phyloP scores from a whole-genome alignment of 2,797 vertebrate genomes.

The Diceros bicornis region DNA sequence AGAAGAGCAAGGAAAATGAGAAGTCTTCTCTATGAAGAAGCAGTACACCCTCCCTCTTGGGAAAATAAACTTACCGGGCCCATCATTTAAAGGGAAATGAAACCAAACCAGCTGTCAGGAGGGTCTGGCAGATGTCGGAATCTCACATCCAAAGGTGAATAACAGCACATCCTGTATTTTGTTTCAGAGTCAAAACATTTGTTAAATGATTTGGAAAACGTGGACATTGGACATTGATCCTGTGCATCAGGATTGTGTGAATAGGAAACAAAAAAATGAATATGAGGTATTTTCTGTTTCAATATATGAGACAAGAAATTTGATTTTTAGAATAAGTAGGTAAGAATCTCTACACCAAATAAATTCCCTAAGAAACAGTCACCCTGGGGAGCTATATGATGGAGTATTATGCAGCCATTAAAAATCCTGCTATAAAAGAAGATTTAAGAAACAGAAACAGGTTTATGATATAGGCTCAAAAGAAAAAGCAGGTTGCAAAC shows the following conservation, averaged over 20 bases:
- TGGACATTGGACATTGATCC: neutral
- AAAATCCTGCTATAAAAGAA: slow-evolving; percentile 14
- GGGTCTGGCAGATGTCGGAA: neutral
- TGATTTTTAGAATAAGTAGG: slow-evolving; percentile 33
- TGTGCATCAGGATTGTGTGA: neutral
- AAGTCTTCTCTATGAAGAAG: too few species aligned
- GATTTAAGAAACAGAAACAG: neutral
- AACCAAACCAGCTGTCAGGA: too few species aligned
- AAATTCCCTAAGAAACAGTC: neutral
- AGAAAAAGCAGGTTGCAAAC: slow-evolving; percentile 33
- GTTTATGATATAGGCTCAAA: neutral
- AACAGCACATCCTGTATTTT: neutral
- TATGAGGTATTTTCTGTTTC: neutral
- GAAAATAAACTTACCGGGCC: too few species aligned
- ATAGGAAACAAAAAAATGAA: neutral
- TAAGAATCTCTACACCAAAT: neutral
- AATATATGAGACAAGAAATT: neutral
- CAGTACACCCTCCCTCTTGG: too few species aligned
- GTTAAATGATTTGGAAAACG: neutral
- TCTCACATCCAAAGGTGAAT: neutral
- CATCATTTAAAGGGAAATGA: too few species aligned
- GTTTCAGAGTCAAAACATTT: neutral
- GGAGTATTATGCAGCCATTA: neutral
- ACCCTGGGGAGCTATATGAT: neutral
- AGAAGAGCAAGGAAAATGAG: too few species aligned